phyloP scores from a whole-genome alignment of 2,888 invertebrate genomes.

The Plemyria rubiginata region DNA sequence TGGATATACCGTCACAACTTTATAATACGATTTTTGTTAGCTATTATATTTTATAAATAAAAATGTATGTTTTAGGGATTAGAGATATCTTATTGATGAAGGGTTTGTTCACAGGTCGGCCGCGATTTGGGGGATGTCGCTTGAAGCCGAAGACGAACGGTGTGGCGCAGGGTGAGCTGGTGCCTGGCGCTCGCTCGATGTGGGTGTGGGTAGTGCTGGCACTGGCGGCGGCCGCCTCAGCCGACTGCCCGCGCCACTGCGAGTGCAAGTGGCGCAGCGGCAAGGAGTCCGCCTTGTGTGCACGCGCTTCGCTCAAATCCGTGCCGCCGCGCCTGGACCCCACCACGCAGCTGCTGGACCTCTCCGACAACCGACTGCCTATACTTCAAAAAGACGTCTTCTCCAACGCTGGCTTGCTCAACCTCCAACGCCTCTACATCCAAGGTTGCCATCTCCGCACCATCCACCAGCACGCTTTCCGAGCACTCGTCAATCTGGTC shows the following conservation, averaged over 20 bases:
- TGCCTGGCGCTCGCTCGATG: conserved; percentile 71
- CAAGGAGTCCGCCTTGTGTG: conserved; percentile 93
- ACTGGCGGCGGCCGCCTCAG: conserved; percentile 80
- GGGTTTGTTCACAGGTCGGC: conserved; percentile 59
- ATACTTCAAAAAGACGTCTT: conserved; percentile 90
- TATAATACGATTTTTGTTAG: background rate
- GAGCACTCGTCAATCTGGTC: conserved; percentile 91
- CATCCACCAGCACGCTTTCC: conserved; percentile 90
- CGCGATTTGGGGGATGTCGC: conserved; percentile 71
- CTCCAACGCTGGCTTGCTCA: conserved; percentile 89
- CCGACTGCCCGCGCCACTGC: conserved; percentile 90
- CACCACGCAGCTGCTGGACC: conserved; percentile 91
- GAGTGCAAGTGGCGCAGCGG: conserved; percentile 96
- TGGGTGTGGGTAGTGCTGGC: conserved; percentile 84
- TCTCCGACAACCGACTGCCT: conserved; percentile 89
- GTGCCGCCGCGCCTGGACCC: conserved; percentile 90
- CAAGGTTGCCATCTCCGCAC: conserved; percentile 88
- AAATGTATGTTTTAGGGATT: background rate
- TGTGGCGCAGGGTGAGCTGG: conserved; percentile 75
- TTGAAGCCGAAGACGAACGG: conserved; percentile 70
- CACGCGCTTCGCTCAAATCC: conserved; percentile 89
- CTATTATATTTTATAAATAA: background rate
- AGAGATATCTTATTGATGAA: background rate
- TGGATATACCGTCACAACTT: conserved; percentile 5
- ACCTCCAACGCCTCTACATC: conserved; percentile 92